phyloP scores from a whole-genome alignment of 2,797 vertebrate genomes.

The Semaprochilodus insignis region DNA sequence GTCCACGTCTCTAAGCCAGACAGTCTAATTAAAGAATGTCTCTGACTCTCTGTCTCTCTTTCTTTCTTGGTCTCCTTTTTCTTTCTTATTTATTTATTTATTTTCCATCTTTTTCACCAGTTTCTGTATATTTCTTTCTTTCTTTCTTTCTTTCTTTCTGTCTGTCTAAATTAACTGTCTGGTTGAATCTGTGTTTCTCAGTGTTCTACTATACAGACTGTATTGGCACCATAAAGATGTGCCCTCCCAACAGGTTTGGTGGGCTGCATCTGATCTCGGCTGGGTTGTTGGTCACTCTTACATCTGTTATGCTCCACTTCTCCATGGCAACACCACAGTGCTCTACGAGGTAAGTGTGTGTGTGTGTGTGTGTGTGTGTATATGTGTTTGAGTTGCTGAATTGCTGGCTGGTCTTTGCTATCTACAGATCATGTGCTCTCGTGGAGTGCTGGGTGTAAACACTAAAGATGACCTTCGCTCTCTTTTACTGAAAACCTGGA shows the following conservation, averaged over 20 bases:
- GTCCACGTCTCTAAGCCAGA: neutral
- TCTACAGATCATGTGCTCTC: slow-evolving; percentile 21
- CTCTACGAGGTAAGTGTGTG: slow-evolving; percentile 88
- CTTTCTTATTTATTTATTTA: neutral
- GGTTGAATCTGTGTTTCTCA: neutral
- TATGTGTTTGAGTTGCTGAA: slow-evolving; percentile 17
- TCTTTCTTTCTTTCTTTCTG: neutral
- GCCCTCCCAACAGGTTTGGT: slow-evolving; percentile 89
- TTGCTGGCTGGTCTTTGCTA: neutral
- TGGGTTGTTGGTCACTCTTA: slow-evolving; percentile 99
- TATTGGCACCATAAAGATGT: neutral
- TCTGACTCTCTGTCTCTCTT: too few species aligned
- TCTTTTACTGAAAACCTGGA: neutral
- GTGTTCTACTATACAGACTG: neutral
- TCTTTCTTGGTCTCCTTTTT: too few species aligned
- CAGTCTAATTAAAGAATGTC: too few species aligned
- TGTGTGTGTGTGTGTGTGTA: slow-evolving; percentile 28
- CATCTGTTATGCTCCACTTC: slow-evolving; percentile 94
- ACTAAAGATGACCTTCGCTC: neutral
- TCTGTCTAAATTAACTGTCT: too few species aligned
- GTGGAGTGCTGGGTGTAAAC: slow-evolving; percentile 3
- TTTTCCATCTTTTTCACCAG: too few species aligned
- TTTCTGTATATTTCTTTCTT: neutral
- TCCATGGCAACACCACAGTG: slow-evolving; percentile 92
- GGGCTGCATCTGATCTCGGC: slow-evolving; percentile 96